These are phyloP conservation scores for Spodoptera littoralis DNA, from an alignment of 2,888 invertebrate genomes.

Conservation along the genomic window DNA sequence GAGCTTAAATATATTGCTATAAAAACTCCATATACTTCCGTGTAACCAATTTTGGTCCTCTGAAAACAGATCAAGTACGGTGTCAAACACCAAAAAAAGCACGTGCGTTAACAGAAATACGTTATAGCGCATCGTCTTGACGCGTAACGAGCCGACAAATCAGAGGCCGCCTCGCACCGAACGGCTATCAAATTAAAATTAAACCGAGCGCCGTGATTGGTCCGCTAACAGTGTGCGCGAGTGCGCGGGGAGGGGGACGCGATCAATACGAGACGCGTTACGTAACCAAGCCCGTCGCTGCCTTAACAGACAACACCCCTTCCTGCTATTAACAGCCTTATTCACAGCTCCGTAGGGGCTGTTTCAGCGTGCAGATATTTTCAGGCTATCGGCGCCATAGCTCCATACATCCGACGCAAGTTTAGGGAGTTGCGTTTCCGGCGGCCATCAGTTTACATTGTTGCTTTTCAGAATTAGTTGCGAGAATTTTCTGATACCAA, in stretches of 20 bases:
- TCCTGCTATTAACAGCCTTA: slow-evolving; percentile 54
- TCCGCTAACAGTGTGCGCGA: slow-evolving; percentile 58
- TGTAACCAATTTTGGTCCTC: background rate
- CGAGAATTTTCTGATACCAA: slow-evolving; percentile 36
- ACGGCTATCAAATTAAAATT: slow-evolving; percentile 85
- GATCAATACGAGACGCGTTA: slow-evolving; percentile 84
- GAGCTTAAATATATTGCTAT: too few species aligned
- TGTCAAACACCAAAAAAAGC: slow-evolving; percentile 26
- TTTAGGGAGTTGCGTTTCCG: slow-evolving; percentile 56
- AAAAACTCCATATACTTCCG: too few species aligned
- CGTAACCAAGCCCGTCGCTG: slow-evolving; percentile 72
- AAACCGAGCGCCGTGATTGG: slow-evolving; percentile 79
- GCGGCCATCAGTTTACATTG: slow-evolving; percentile 56
- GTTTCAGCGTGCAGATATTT: slow-evolving; percentile 39
- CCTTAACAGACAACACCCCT: slow-evolving; percentile 58
- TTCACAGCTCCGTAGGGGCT: slow-evolving; percentile 34
- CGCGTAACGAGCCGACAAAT: slow-evolving; percentile 77
- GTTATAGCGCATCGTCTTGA: slow-evolving; percentile 65
- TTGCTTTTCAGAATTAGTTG: slow-evolving; percentile 54
- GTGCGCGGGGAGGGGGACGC: slow-evolving; percentile 59
- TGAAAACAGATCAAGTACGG: slow-evolving; percentile 9
- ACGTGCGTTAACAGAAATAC: slow-evolving; percentile 53
- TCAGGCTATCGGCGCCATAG: slow-evolving; percentile 51
- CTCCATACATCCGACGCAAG: slow-evolving; percentile 53
- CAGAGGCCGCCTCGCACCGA: slow-evolving; percentile 69